Evolutionary conservation across 2,113 vertebrate species (phyloP).

Genomic region (Phrynocephalus versicolor): DNA sequence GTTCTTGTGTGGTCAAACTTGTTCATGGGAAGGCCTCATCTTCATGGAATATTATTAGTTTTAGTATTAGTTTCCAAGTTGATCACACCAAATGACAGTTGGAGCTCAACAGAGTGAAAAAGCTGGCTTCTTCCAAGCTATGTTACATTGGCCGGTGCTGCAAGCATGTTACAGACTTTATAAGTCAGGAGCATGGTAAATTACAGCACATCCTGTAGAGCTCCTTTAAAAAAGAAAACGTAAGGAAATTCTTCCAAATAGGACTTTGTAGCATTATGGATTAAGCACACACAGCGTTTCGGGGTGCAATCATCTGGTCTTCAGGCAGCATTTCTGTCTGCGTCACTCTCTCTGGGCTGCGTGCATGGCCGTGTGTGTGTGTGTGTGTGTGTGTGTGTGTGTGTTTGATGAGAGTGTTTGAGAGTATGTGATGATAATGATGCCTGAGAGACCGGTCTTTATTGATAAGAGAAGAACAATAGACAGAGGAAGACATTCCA

Average conservation of each 20-base stretch:
- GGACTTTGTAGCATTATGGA: too few relatives aligned
- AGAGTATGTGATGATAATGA: too few relatives aligned
- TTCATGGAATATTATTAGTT: neutral
- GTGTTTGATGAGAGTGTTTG: too few relatives aligned
- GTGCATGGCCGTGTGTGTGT: too few relatives aligned
- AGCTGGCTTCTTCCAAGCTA: slow-evolving; percentile 14
- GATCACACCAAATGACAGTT: neutral
- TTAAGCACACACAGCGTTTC: too few relatives aligned
- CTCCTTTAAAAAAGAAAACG: neutral
- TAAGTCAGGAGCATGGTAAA: slow-evolving; percentile 9
- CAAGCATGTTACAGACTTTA: slow-evolving; percentile 3
- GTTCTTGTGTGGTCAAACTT: neutral
- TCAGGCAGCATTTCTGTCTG: too few relatives aligned
- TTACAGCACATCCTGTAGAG: neutral
- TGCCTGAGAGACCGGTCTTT: too few relatives aligned
- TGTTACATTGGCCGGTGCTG: neutral
- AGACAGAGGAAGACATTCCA: too few relatives aligned
- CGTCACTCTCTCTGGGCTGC: too few relatives aligned
- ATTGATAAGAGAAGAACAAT: too few relatives aligned
- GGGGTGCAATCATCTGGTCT: too few relatives aligned
- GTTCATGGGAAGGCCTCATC: neutral
- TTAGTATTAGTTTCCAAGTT: neutral
- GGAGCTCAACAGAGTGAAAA: neutral
- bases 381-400: too few relatives aligned
- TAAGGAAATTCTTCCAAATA: neutral